Percentiles rank a stretch among this genome's conserved stretches.
These are phyloP conservation scores for Drosophila putrida DNA, from an alignment of 2,888 invertebrate species.

Conservation along the genomic window DNA sequence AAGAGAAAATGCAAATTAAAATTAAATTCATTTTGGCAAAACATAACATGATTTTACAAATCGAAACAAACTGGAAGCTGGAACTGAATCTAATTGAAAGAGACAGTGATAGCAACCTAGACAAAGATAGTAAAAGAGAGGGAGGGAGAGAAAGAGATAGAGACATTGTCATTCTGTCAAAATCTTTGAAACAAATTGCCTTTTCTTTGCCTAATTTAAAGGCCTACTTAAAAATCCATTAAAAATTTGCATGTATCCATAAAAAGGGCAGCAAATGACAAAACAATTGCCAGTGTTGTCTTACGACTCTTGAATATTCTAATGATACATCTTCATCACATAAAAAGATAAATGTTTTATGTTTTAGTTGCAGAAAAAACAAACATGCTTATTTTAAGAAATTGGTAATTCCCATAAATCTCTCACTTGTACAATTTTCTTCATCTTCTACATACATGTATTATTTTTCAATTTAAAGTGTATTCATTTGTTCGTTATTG, in stretches of 20 bases:
- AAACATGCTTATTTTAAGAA: neutral
- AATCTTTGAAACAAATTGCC: slow-evolving; percentile 76
- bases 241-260: slow-evolving; percentile 81
- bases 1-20: slow-evolving; percentile 52
- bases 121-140: neutral
- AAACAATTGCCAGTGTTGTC: slow-evolving; percentile 31
- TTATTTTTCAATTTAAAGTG: slow-evolving; percentile 23
- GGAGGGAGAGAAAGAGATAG: neutral
- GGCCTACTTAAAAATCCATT: slow-evolving; percentile 82
- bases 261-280: slow-evolving; percentile 40
- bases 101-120: neutral
- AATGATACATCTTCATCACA: neutral
- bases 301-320: slow-evolving; percentile 28
- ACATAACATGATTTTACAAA: slow-evolving; percentile 42
- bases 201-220: slow-evolving; percentile 75
- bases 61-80: slow-evolving; percentile 39
- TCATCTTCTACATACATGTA: no score
- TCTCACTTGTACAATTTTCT: neutral
- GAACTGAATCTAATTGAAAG: slow-evolving; percentile 28
- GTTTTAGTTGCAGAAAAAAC: neutral
- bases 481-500: slow-evolving; percentile 36
- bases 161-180: slow-evolving; percentile 44
- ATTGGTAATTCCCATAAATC: neutral
- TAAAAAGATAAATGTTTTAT: no score
- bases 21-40: slow-evolving; percentile 64